Base-by-base conservation (phyloP, 1,140 invertebrate genomes). In the Mamestra configurata region DNA sequence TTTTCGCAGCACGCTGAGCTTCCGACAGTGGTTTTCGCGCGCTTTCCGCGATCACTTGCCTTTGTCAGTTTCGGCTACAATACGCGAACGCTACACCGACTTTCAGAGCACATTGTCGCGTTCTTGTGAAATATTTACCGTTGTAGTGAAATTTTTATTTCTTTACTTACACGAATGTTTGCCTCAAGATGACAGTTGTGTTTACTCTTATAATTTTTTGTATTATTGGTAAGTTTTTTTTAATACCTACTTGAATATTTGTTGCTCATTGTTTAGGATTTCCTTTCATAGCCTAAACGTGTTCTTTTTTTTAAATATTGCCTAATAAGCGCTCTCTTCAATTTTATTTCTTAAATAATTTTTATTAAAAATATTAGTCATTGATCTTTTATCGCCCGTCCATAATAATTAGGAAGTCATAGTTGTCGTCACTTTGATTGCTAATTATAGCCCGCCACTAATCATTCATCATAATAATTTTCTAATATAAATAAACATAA, bases 21-120 rank as follows among this genome's bases (percentile, higher is more conserved):
- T 84, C 76, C 68, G 81, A 80, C 82, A 90, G 89, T 90, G 72
- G 79, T 86, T 88, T 86, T 86, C 84, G 86, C 82, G 87, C 88
- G 85, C 86, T 91, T 91, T 91, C 88, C 86, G 84, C 82, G 85
- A 84, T 73, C 90, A 88, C 84, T 90, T 88, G 85, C 77, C 81
- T 87, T 84, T 70, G 37, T 46, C 66, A 70, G 59, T 75, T 79
- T 66, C 64, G 49, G 59, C 70, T 49, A 27, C 46, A 53, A 18
- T n/a, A n/a, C n/a, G n/a, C 43, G 35, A 66, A 55, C 20, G 18
- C 15, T 31, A 13, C 8, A 51, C 31, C 20, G 43, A 37, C 13
- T 43, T 64, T 61, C 2, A 46, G 55, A 20, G 59, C 13, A 35
- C n/a, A 22, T 51, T 31, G 11, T 8, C 68, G 46, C 13, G n/a